Percentiles rank a stretch among this genome's conserved stretches.
phyloP scores from a whole-genome alignment of 92 coral and sea anemone species.

The Galaxea fascicularis region DNA sequence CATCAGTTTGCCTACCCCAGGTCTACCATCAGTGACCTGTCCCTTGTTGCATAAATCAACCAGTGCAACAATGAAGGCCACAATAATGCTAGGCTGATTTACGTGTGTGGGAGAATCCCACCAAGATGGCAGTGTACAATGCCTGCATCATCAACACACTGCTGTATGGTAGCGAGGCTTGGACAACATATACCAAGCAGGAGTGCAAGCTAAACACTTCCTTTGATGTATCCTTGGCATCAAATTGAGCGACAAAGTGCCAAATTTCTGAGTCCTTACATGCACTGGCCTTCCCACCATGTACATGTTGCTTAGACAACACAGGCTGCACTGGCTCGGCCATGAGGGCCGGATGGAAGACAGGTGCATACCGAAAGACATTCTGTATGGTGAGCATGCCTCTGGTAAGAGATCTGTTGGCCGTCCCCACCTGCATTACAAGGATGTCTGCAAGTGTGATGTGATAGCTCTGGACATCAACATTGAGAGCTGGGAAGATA shows the following conservation, averaged over 20 bases:
- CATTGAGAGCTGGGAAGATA: too few species aligned
- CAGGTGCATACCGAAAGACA: conserved; percentile 52
- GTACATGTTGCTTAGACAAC: conserved; percentile 52
- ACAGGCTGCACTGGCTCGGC: conserved; percentile 64
- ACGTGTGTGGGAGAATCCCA: too few species aligned
- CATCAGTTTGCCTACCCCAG: conserved; percentile 5
- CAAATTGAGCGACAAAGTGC: conserved; percentile 50
- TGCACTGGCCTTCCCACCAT: conserved; percentile 50
- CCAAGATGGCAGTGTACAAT: conserved; percentile 54
- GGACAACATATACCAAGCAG: conserved; percentile 52
- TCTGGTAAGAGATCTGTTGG: too few species aligned
- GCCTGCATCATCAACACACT: conserved; percentile 11
- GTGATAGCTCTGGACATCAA: too few species aligned
- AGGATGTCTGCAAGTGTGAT: too few species aligned
- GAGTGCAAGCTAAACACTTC: conserved; percentile 38
- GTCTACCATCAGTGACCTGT: conserved; percentile 36
- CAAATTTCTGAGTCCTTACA: conserved; percentile 46
- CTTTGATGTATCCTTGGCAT: conserved; percentile 56
- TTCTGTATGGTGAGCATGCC: too few species aligned
- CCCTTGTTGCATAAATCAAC: background rate
- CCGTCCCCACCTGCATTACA: too few species aligned
- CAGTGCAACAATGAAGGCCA: background rate
- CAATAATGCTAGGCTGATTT: background rate
- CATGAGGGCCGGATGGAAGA: conserved; percentile 53
- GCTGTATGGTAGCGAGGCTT: conserved; percentile 28